Evolutionary conservation across 1,140 invertebrate genomes (phyloP).

Genomic region (Pinna nobilis): DNA sequence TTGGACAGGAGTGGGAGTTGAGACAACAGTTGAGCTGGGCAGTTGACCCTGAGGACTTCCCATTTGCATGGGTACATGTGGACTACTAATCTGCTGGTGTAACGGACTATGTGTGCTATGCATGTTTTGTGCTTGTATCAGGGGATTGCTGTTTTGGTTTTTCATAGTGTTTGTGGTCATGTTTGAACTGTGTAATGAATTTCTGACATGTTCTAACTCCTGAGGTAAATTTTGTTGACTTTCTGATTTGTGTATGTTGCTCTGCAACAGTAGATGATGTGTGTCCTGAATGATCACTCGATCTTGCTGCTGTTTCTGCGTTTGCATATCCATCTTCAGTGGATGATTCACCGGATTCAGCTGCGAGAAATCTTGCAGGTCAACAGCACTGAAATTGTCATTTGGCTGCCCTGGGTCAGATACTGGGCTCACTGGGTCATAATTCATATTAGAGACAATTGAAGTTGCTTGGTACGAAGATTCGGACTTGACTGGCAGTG

Average conservation of each 20-base stretch:
- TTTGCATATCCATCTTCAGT: neutral
- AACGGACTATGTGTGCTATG: conserved; percentile 54
- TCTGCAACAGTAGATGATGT: neutral
- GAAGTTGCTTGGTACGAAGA: conserved; percentile 5
- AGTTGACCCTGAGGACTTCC: conserved; percentile 52
- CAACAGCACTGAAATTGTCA: conserved; percentile 47
- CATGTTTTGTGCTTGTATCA: conserved; percentile 26
- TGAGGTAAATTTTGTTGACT: conserved; percentile 20
- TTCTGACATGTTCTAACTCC: neutral
- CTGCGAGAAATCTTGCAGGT: conserved; percentile 54
- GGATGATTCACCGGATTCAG: conserved; percentile 5
- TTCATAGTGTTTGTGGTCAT: neutral
- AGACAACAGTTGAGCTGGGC: conserved; percentile 52
- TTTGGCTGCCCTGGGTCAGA: conserved; percentile 44
- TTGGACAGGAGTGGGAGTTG: conserved; percentile 59
- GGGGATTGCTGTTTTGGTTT: conserved; percentile 30
- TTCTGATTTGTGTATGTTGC: neutral
- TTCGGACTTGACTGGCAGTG: neutral
- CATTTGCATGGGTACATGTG: conserved; percentile 46
- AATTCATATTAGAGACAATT: conserved; percentile 53
- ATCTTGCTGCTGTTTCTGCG: neutral
- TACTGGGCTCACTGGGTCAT: conserved; percentile 68
- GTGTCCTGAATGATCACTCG: conserved; percentile 1
- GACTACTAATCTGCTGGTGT: conserved; percentile 57
- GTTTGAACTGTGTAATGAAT: neutral